Evolutionary conservation across 2,797 vertebrate species (phyloP), one percentile per base, ranked within the genome.

Genomic region (Channallabes apus): DNA sequence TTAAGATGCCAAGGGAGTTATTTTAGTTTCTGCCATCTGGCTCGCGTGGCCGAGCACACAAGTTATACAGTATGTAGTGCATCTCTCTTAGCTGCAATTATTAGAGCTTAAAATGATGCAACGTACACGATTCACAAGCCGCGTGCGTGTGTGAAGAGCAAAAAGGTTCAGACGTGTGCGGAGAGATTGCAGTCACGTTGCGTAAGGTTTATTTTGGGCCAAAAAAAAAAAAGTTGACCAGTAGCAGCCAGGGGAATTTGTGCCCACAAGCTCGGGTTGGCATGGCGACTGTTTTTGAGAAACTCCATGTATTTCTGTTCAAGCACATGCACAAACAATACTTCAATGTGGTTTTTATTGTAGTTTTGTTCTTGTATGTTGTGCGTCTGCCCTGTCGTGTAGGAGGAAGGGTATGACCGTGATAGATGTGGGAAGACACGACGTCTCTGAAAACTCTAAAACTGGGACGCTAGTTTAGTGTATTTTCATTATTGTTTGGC

Each of bases 231-330:
- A 90, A 89, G 61, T 78, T 78, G 81, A 88, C 86, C 71, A 61
- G 32, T 80, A 76, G 90, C 88, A 87, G 82, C 80, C 86, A 67
- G 20, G 86, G 89, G 85, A 71, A 76, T 17, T 54, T 85, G 80
- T 75, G 86, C 85, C 85, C 54, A 18, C 77, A 38, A 90, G 89
- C 81, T 54, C 88, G 86, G 82, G 90, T 94, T 73, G 54, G 88
- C 90, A 92, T 94, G 90, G 92, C 76, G 93, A 94, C 91, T 71
- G 24, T 79, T 85, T 65, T 88, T 87, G 84, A 88, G 51, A 93
- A 93, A 93, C 88, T 91, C 90, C 24, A 81, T 56, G 27, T 89
- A 85, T 91, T 92, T 88, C 84, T 88, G 87, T 88, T 92, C 90
- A 86, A 87, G 85, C 85, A 56, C 72, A 38, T 67, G 86, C 24